A percentile compares a stretch with the other conserved stretches of the same genome.
Evolutionary conservation across 64 coral and sea anemone genomes (phyloP).

Genomic region (Hydrozoanthus tunicans): DNA sequence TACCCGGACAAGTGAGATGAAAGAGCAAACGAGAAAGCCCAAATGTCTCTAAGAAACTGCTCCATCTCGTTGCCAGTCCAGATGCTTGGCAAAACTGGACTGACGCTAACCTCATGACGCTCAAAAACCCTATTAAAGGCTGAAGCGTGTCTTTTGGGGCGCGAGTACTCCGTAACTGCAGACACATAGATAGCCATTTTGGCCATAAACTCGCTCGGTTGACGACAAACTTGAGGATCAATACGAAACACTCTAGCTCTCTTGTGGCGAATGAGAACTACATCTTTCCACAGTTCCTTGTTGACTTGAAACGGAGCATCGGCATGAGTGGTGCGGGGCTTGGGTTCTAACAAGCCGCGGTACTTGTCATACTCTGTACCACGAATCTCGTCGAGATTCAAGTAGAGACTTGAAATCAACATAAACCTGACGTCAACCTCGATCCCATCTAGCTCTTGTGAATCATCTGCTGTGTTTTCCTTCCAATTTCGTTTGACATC

Average conservation of each 20-base stretch:
- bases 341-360: slow-evolving; percentile 37
- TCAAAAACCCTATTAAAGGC: slow-evolving; percentile 56
- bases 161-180: slow-evolving; percentile 77
- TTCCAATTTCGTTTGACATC: slow-evolving; percentile 84
- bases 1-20: slow-evolving; percentile 57
- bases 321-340: background rate
- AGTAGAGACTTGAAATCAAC: slow-evolving; percentile 63
- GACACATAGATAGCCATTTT: slow-evolving; percentile 33
- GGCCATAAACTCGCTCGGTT: slow-evolving; percentile 23
- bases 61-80: slow-evolving; percentile 57
- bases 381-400: slow-evolving; percentile 51
- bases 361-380: slow-evolving; percentile 75
- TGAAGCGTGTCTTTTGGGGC: slow-evolving; percentile 47
- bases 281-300: slow-evolving; percentile 80
- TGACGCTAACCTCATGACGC: slow-evolving; percentile 65
- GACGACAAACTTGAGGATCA: background rate
- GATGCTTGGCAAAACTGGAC: slow-evolving; percentile 45
- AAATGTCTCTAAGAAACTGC: slow-evolving; percentile 69
- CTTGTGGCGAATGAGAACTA: slow-evolving; percentile 65
- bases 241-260: slow-evolving; percentile 48
- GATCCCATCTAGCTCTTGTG: slow-evolving; percentile 55
- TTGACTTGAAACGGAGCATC: slow-evolving; percentile 50
- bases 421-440: slow-evolving; percentile 85
- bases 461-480: background rate
- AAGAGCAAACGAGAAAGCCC: slow-evolving; percentile 64